A percentile compares a stretch with the other conserved stretches of the same genome.
Conservation (phyloP, 2,888 invertebrate species). For the Prenolepis imparis region DNA sequence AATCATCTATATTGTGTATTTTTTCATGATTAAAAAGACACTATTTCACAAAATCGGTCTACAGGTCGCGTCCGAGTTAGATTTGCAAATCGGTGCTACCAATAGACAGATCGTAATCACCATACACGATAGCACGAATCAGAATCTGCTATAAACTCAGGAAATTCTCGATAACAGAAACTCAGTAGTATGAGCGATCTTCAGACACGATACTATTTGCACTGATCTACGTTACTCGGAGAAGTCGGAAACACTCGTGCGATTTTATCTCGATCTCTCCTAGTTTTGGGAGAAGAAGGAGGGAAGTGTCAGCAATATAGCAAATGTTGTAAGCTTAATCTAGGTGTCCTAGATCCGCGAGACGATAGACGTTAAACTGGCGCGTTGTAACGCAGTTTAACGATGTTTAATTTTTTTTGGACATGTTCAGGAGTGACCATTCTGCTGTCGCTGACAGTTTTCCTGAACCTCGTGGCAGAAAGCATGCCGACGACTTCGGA, state of each 20-base stretch:
- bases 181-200: neutral
- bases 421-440: conserved; percentile 95
- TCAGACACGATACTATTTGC: neutral
- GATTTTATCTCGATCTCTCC: conserved; percentile 1
- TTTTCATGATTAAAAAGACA: neutral
- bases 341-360: conserved; percentile 26
- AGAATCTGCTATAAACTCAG: conserved; percentile 7
- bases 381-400: conserved; percentile 10
- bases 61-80: neutral
- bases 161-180: neutral
- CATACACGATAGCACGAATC: conserved; percentile 17
- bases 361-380: conserved; percentile 40
- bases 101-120: conserved; percentile 10
- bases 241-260: neutral
- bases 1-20: neutral
- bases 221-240: neutral
- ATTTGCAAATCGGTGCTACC: neutral
- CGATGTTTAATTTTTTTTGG: conserved; percentile 66
- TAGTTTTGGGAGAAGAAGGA: neutral
- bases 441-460: conserved; percentile 98
- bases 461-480: conserved; percentile 98
- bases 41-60: neutral
- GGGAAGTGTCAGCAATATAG: conserved; percentile 9
- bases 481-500: conserved; percentile 96
- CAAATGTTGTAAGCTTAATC: neutral